Conservation (phyloP, 2,797 vertebrate species). For the Leucoraja ocellata region DNA sequence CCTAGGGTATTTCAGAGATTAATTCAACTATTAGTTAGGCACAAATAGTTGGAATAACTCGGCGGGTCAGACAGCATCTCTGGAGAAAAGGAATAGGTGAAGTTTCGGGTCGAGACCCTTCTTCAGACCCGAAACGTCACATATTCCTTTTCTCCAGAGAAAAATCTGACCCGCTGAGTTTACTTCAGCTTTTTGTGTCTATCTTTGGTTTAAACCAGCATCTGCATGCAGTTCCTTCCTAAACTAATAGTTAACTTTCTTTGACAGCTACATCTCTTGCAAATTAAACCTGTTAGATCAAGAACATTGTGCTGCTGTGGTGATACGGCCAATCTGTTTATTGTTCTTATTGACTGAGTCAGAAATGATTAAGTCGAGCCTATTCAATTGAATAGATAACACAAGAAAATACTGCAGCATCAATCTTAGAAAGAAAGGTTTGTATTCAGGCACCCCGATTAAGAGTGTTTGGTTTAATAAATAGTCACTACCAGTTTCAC, state of each 20-base stretch:
- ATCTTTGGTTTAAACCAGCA: no score
- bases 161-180: no score
- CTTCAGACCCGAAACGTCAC: no score
- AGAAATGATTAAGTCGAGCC: background rate
- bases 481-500: background rate
- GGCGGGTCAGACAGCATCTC: no score
- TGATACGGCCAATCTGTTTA: background rate
- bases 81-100: no score
- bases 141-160: no score
- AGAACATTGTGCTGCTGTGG: background rate
- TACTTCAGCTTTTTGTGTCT: no score
- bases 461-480: background rate
- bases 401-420: background rate
- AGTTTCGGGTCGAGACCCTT: no score
- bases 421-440: background rate
- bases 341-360: background rate
- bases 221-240: no score
- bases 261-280: background rate
- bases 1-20: background rate
- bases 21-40: background rate
- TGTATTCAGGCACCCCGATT: background rate
- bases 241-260: background rate
- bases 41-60: no score
- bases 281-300: background rate
- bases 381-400: background rate